A percentile compares a stretch with the other conserved stretches of the same genome.
Evolutionary conservation across 1,140 invertebrate genomes (phyloP).

Genomic region (Bradysia coprophila): DNA sequence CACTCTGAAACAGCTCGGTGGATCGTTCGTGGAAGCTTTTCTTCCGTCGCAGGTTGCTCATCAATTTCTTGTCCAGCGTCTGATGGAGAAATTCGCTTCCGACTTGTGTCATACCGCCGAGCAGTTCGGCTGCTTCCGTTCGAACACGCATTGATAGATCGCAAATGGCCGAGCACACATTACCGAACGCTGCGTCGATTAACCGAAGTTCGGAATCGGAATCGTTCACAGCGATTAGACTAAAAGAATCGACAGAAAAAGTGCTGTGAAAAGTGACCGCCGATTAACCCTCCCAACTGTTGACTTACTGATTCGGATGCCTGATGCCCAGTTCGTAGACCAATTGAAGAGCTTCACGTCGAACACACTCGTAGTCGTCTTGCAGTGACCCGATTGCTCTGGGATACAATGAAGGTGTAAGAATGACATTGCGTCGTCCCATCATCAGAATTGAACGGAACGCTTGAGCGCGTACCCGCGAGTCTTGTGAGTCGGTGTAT

Average conservation of each 20-base stretch:
- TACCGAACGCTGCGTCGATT: conserved; percentile 91
- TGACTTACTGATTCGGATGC: conserved; percentile 63
- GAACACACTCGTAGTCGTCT: conserved; percentile 90
- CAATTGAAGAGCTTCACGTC: conserved; percentile 67
- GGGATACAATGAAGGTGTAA: conserved; percentile 61
- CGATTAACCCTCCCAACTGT: neutral
- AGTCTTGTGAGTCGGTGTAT: conserved; percentile 76
- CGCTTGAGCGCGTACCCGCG: conserved; percentile 71
- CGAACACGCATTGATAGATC: conserved; percentile 79
- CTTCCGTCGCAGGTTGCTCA: conserved; percentile 80
- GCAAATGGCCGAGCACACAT: conserved; percentile 84
- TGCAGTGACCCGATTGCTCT: conserved; percentile 64
- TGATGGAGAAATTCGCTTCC: conserved; percentile 82
- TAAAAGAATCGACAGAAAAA: conserved; percentile 17
- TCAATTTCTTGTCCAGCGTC: conserved; percentile 96
- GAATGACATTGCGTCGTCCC: conserved; percentile 57
- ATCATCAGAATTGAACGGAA: conserved; percentile 67
- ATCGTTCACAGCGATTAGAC: conserved; percentile 40
- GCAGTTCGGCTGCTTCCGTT: conserved; percentile 53
- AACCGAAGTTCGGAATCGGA: conserved; percentile 62
- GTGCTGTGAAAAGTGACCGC: neutral
- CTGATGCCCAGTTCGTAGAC: conserved; percentile 70
- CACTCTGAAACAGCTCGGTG: conserved; percentile 56
- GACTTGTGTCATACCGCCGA: conserved; percentile 76
- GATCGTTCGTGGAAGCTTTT: conserved; percentile 69